A percentile compares a stretch with the other conserved stretches of the same genome.
Conservation (phyloP, 2,797 vertebrate species). For the Hapalemur alaotrensis region DNA sequence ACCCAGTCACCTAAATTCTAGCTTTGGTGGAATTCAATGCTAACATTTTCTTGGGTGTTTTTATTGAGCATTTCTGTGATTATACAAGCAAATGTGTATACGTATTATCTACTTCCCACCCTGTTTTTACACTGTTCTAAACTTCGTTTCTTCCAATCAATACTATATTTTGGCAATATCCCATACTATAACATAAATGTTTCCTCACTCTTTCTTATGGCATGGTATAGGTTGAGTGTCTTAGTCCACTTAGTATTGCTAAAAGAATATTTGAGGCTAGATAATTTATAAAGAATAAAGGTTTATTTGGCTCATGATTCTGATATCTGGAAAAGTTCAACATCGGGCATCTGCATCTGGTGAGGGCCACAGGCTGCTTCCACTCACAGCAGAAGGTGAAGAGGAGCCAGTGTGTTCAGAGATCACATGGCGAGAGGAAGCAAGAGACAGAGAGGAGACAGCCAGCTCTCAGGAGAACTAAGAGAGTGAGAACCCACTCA, state of each 20-base stretch:
- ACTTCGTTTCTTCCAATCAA: not conserved
- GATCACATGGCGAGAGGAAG: not conserved
- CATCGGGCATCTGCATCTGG: not conserved
- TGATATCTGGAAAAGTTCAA: not conserved
- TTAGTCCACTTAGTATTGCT: not conserved
- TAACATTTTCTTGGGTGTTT: not conserved
- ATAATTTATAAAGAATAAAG: not conserved
- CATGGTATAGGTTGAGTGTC: not conserved
- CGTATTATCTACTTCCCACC: not conserved
- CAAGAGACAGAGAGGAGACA: not conserved
- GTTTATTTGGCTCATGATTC: not conserved
- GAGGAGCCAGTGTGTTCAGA: not conserved
- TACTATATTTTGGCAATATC: not conserved
- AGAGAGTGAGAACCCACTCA: not conserved
- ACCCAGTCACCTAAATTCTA: not conserved
- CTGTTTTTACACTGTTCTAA: not conserved
- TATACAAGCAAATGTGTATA: not conserved
- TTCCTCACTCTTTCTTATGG: not conserved
- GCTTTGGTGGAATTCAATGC: not conserved
- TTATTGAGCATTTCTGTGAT: slow-evolving; percentile 9
- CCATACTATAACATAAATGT: not conserved
- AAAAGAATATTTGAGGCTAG: not conserved
- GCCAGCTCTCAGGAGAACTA: not conserved
- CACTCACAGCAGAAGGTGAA: not conserved
- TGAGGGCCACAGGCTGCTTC: not conserved